phyloP scores from a whole-genome alignment of 2,797 vertebrate species.

The Sylvilagus floridanus region DNA sequence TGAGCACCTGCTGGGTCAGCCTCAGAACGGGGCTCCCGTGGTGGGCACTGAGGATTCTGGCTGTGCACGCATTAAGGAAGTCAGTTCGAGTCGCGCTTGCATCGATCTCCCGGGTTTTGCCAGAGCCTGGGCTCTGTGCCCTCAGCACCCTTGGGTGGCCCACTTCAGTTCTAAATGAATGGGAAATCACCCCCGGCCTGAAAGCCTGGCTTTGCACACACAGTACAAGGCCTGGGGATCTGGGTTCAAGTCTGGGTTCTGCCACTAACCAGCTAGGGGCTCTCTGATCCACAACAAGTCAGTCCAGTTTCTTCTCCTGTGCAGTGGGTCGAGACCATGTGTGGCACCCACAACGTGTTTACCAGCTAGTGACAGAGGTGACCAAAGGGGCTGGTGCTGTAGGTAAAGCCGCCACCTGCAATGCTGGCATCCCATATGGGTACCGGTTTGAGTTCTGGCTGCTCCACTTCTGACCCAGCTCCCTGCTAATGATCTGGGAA shows the following conservation, averaged over 20 bases:
- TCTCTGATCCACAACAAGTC: neutral
- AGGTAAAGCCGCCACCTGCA: too few species aligned
- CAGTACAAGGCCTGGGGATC: neutral
- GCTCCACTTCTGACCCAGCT: too few species aligned
- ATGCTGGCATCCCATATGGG: too few species aligned
- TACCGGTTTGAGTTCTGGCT: too few species aligned
- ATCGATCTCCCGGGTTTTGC: constrained; percentile 18
- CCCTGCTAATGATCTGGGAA: too few species aligned
- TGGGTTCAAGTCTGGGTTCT: neutral
- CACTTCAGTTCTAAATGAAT: neutral
- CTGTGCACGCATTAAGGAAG: neutral
- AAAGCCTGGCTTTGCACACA: neutral
- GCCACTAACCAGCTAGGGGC: neutral
- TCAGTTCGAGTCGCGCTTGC: neutral
- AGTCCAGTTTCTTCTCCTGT: neutral
- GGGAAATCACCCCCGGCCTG: neutral
- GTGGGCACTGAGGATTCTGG: neutral
- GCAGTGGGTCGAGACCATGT: neutral
- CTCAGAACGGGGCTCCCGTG: neutral
- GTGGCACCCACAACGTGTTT: neutral
- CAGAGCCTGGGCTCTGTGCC: constrained; percentile 5
- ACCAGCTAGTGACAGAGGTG: neutral
- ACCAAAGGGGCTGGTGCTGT: too few species aligned
- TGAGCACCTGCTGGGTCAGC: neutral
- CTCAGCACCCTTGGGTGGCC: neutral